These are phyloP conservation scores for Hybos culiciformis DNA, from an alignment of 2,888 invertebrate genomes.

Conservation along the genomic window DNA sequence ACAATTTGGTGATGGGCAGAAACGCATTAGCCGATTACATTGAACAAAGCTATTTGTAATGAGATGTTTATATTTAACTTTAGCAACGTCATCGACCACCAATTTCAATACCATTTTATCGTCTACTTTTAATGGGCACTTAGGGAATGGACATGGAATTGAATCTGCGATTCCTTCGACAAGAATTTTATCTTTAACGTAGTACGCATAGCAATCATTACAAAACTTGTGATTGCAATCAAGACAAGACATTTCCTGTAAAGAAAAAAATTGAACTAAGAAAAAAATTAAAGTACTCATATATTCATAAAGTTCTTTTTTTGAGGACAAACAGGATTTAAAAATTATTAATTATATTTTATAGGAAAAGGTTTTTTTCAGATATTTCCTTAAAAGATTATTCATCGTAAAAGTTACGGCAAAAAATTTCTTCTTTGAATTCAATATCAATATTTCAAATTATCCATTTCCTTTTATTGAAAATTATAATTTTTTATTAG, in stretches of 20 bases:
- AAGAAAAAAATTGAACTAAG: too few relatives aligned
- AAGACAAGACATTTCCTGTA: constrained; percentile 78
- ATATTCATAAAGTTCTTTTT: too few relatives aligned
- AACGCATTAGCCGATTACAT: constrained; percentile 89
- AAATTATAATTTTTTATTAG: too few relatives aligned
- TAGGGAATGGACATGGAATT: constrained; percentile 92
- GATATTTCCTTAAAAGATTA: too few relatives aligned
- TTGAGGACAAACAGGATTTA: too few relatives aligned
- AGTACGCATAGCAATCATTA: constrained; percentile 89
- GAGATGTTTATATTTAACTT: constrained; percentile 89
- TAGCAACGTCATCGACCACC: constrained; percentile 73
- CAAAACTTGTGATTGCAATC: constrained; percentile 97
- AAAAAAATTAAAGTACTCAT: too few relatives aligned
- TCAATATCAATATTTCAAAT: too few relatives aligned
- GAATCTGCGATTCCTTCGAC: constrained; percentile 94
- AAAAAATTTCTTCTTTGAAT: too few relatives aligned
- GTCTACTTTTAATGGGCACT: constrained; percentile 94
- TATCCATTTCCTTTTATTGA: too few relatives aligned
- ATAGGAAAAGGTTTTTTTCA: too few relatives aligned
- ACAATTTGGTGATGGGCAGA: constrained; percentile 98
- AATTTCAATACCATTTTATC: constrained; percentile 92
- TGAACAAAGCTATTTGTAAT: constrained; percentile 98
- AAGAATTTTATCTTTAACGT: constrained; percentile 96
- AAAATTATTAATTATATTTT: too few relatives aligned
- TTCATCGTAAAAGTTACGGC: too few relatives aligned